Evolutionary conservation across 1,140 invertebrate genomes (phyloP), one percentile per base, ranked within the genome.

Genomic region (Halictus rubicundus): DNA sequence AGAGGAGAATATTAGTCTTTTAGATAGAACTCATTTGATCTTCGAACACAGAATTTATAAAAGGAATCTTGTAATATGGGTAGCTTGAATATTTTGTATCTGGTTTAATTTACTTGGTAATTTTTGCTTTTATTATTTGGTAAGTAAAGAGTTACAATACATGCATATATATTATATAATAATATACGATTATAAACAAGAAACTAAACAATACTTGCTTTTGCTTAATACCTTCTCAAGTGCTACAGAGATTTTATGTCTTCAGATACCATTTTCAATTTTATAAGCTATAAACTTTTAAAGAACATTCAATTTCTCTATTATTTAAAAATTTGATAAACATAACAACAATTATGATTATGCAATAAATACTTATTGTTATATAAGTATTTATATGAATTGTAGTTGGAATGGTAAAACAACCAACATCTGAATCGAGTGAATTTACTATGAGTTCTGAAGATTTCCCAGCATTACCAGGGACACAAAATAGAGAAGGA

Each of bases 361-460:
- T 25, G 10, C 25, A 27, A 60, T 60, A 27, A 60, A 60, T 60
- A 60, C 52, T n/a, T 32, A 69, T 59, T n/a, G 27, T 10, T 78
- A 37, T 42, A 21, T 32, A 65, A 66, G 69, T 63, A 75, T 57
- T 63, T 27, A 42, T 75, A 65, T 64, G 10, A 2, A 59, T 83
- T 93, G 39, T 91, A 97, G 97, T 98, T 92, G 98, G 98, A 89
- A 98, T 98, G 97, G 98, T 99, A 82, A 99, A 99, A 93, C 97
- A 98, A 92, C 97, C 97, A 78, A 97, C 96, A 88, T 96, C 96
- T 46, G 97, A 98, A 93, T 95, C 97, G 85, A 97, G 96, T 88
- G 98, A 99, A 93, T 99, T 99, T 94, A 98, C 97, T 84, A 99
- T 99, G 96, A 98, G 98, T 86, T 97, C 96, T 84, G 99, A 99